phyloP scores from a whole-genome alignment of 2,113 vertebrate genomes.

The Lucifuga dentata region DNA sequence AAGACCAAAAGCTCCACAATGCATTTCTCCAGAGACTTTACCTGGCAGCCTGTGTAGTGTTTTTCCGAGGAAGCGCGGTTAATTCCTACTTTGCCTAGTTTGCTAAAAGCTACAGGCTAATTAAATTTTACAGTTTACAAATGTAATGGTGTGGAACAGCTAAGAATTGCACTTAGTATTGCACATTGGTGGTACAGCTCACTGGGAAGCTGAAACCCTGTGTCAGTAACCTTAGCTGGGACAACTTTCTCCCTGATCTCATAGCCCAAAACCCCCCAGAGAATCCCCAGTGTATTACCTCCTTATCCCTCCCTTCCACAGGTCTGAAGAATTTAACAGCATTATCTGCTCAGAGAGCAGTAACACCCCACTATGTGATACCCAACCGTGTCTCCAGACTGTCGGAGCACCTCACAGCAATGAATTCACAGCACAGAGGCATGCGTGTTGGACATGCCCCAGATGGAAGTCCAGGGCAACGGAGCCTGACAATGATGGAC shows the following conservation, averaged over 20 bases:
- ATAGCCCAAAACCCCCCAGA: slow-evolving; percentile 50
- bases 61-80: slow-evolving; percentile 9
- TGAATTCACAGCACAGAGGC: slow-evolving; percentile 47
- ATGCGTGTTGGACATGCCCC: slow-evolving; percentile 62
- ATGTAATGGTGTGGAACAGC: not conserved
- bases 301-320: slow-evolving; percentile 51
- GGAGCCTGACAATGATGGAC: slow-evolving; percentile 65
- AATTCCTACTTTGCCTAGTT: not conserved
- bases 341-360: slow-evolving; percentile 54
- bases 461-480: slow-evolving; percentile 43
- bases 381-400: slow-evolving; percentile 44
- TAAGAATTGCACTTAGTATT: slow-evolving; percentile 3
- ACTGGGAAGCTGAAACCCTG: slow-evolving; percentile 35
- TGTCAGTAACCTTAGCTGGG: slow-evolving; percentile 50
- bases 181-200: slow-evolving; percentile 33
- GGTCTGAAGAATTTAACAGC: slow-evolving; percentile 60
- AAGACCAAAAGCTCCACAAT: not conserved
- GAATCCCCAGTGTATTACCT: slow-evolving; percentile 59
- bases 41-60: not conserved
- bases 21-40: slow-evolving; percentile 1
- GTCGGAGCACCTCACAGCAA: slow-evolving; percentile 35
- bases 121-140: slow-evolving; percentile 39
- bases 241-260: slow-evolving; percentile 53
- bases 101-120: slow-evolving; percentile 12
- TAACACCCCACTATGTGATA: slow-evolving; percentile 44